Evolutionary conservation across 2,113 vertebrate genomes (phyloP).

Genomic region (Gobio gobio): DNA sequence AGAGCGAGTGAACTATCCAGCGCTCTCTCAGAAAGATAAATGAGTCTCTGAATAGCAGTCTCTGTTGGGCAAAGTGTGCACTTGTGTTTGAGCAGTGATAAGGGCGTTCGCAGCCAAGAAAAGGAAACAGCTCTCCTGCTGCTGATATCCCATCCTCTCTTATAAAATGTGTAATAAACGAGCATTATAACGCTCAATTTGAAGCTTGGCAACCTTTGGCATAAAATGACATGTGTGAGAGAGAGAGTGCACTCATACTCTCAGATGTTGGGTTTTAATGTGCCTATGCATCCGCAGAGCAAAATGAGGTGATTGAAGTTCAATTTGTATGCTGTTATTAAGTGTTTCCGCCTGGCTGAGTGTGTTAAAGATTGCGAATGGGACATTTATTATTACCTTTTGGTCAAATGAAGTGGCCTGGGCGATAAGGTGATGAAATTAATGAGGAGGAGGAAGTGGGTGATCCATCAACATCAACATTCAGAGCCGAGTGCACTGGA

Average conservation of each 20-base stretch:
- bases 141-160: slow-evolving; percentile 52
- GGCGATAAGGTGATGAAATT: slow-evolving; percentile 99
- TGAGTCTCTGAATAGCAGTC: slow-evolving; percentile 66
- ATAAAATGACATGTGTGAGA: background rate
- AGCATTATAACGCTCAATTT: slow-evolving; percentile 48
- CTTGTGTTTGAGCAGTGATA: slow-evolving; percentile 75
- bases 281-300: slow-evolving; percentile 81
- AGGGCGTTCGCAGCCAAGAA: slow-evolving; percentile 60
- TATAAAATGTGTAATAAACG: slow-evolving; percentile 56
- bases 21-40: slow-evolving; percentile 69
- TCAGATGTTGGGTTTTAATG: slow-evolving; percentile 77
- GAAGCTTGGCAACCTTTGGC: slow-evolving; percentile 15
- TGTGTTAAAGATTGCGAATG: slow-evolving; percentile 98
- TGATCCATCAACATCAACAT: slow-evolving; percentile 93
- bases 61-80: slow-evolving; percentile 55
- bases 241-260: background rate
- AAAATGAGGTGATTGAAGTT: slow-evolving; percentile 99
- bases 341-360: slow-evolving; percentile 97
- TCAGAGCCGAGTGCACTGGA: slow-evolving; percentile 57
- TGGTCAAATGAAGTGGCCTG: slow-evolving; percentile 98
- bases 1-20: slow-evolving; percentile 62
- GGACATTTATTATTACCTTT: slow-evolving; percentile 99
- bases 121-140: slow-evolving; percentile 51
- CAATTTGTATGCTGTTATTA: slow-evolving; percentile 99
- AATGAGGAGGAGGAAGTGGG: slow-evolving; percentile 96